A percentile compares a stretch with the other conserved stretches of the same genome.
phyloP scores from a whole-genome alignment of 2,888 invertebrate species.

The Piscicola geometra region DNA sequence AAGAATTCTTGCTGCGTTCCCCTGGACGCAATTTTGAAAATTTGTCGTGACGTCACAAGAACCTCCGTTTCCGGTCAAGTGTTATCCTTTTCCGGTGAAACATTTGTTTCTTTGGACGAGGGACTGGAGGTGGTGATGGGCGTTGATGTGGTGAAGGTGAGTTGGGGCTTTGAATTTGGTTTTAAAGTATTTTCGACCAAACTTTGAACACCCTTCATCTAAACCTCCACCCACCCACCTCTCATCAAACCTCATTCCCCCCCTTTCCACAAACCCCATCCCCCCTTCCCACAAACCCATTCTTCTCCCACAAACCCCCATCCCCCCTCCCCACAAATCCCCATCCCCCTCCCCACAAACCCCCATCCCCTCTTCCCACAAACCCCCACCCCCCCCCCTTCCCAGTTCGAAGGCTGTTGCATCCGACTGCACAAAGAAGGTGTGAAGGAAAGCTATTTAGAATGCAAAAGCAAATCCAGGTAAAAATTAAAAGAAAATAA shows the following conservation, averaged over 20 bases:
- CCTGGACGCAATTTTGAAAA: not conserved
- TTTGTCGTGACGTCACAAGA: conserved; percentile 1
- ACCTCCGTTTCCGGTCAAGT: not conserved
- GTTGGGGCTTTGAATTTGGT: not conserved
- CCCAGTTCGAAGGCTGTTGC: not conserved
- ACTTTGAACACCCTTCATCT: too few species aligned
- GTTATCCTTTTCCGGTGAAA: not conserved
- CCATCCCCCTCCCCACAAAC: too few species aligned
- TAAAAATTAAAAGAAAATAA: not conserved
- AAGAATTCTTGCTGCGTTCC: not conserved
- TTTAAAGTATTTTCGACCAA: too few species aligned
- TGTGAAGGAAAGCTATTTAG: not conserved
- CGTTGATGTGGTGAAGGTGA: not conserved
- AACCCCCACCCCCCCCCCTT: too few species aligned
- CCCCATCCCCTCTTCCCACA: too few species aligned
- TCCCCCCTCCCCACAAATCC: too few species aligned
- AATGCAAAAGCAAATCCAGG: not conserved
- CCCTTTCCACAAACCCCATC: too few species aligned
- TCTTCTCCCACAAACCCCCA: too few species aligned
- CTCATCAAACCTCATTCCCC: too few species aligned
- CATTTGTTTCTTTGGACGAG: not conserved
- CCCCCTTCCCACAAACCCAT: too few species aligned
- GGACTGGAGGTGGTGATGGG: not conserved
- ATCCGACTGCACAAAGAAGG: not conserved
- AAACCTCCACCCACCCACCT: too few species aligned